phyloP scores from a whole-genome alignment of 2,113 vertebrate species.

The Meles meles region DNA sequence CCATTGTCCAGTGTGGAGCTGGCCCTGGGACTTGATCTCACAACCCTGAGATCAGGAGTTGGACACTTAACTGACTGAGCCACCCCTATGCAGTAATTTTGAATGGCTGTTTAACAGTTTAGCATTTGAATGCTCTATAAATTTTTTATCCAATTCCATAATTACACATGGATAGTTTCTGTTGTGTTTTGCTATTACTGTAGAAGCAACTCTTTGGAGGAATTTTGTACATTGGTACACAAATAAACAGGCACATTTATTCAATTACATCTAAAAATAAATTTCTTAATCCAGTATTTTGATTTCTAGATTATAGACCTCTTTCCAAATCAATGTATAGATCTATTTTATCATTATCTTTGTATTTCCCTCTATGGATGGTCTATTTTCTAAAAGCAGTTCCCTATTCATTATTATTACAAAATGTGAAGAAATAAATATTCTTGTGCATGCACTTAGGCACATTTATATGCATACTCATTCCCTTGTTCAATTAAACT shows the following conservation, averaged over 20 bases:
- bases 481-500: constrained; percentile 39
- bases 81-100: background rate
- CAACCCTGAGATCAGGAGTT: background rate
- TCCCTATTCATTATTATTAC: background rate
- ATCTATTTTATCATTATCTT: background rate
- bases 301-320: background rate
- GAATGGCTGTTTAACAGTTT: background rate
- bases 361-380: background rate
- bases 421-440: background rate
- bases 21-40: background rate
- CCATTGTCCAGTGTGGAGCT: background rate
- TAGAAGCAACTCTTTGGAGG: background rate
- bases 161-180: background rate
- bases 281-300: background rate
- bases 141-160: background rate
- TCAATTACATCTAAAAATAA: constrained; percentile 9
- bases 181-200: background rate
- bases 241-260: background rate
- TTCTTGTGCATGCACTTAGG: background rate
- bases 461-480: background rate
- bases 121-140: background rate
- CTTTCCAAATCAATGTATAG: background rate
- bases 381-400: background rate
- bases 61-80: background rate
- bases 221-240: background rate